Percentiles rank a stretch among this genome's conserved stretches.
Conservation (phyloP, 2,888 invertebrate genomes). For the Cheilosia impressa region DNA sequence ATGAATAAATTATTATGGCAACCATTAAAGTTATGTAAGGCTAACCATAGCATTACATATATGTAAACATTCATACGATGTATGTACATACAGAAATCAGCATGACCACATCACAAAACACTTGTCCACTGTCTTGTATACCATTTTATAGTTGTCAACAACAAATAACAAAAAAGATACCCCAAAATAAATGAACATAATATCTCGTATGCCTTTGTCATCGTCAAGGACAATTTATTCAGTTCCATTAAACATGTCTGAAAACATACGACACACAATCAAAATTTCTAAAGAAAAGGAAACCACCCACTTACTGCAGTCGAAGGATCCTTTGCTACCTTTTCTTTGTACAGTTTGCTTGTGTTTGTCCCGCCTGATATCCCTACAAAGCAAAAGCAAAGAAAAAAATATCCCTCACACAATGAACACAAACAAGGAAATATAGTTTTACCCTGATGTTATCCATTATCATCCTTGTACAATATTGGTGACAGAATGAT, state of each 20-base stretch:
- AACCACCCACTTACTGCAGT: conserved; percentile 14
- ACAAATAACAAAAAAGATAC: conserved; percentile 18
- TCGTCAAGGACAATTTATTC: conserved; percentile 29
- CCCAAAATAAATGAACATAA: conserved; percentile 43
- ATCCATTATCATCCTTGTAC: conserved; percentile 39
- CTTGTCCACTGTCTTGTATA: conserved; percentile 17
- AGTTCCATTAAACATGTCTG: conserved; percentile 29
- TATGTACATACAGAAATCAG: neutral
- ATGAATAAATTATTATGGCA: conserved; percentile 1
- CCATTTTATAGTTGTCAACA: neutral
- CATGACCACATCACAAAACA: conserved; percentile 10
- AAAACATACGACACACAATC: conserved; percentile 23
- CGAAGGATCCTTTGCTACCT: neutral
- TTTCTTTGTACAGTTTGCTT: conserved; percentile 5
- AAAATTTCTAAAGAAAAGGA: conserved; percentile 33
- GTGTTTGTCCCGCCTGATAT: neutral
- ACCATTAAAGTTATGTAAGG: neutral
- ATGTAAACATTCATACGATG: conserved; percentile 8
- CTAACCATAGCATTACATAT: neutral
- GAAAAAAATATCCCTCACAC: neutral
- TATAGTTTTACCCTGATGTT: conserved; percentile 31
- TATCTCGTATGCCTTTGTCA: conserved; percentile 6
- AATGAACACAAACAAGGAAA: conserved; percentile 31
- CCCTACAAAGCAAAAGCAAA: neutral
- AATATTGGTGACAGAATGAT: conserved; percentile 44